phyloP scores from a whole-genome alignment of 92 coral and sea anemone genomes.

The Zoanthus sansibaricus region DNA sequence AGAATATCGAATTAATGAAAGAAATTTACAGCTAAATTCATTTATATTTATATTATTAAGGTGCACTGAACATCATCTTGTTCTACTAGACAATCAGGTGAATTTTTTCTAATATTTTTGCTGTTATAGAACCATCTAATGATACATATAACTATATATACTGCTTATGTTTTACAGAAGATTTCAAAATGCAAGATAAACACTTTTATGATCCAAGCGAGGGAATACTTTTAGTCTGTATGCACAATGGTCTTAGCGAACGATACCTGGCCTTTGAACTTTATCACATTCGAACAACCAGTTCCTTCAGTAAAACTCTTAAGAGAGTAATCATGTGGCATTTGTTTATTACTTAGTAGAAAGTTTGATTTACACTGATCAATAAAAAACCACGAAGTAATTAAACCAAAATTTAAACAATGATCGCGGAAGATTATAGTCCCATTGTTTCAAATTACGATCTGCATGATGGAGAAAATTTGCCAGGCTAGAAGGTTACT shows the following conservation, averaged over 20 bases:
- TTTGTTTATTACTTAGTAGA: neutral
- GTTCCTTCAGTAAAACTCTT: neutral
- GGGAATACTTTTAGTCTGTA: conserved; percentile 1
- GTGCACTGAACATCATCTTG: neutral
- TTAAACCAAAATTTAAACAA: neutral
- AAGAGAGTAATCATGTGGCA: neutral
- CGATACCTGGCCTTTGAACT: conserved; percentile 49
- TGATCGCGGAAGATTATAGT: neutral
- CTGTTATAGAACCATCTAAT: neutral
- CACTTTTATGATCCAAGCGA: neutral
- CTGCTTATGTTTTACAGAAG: conserved; percentile 2
- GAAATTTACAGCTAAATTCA: conserved; percentile 42
- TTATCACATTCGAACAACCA: neutral
- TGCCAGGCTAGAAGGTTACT: neutral
- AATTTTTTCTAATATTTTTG: neutral
- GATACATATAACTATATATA: neutral
- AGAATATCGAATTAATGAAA: neutral
- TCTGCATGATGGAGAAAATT: conserved; percentile 3
- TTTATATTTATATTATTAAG: neutral
- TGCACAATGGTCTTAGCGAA: neutral
- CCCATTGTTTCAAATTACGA: conserved; percentile 6
- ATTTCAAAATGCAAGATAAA: neutral
- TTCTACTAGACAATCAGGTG: neutral
- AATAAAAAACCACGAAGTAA: neutral
- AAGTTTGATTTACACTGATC: neutral